These are phyloP conservation scores for Fulmarus glacialis DNA, from an alignment of 2,113 vertebrate genomes.

Conservation along the genomic window DNA sequence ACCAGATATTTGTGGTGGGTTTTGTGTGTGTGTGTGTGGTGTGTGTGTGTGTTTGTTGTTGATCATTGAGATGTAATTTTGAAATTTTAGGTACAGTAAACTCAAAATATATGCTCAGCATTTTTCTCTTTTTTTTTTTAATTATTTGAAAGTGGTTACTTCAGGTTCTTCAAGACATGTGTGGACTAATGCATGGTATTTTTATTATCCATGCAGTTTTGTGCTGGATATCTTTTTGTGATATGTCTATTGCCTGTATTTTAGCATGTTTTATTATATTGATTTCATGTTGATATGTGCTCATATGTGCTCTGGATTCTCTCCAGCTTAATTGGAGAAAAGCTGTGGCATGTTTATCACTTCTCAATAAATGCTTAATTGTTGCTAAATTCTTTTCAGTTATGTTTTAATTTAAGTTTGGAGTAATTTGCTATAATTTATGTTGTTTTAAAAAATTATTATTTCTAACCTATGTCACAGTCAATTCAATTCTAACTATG, in stretches of 20 bases:
- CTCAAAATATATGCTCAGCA: not conserved
- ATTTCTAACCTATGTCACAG: not conserved
- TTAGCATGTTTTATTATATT: not conserved
- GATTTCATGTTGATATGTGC: not conserved
- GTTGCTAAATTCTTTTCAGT: not conserved
- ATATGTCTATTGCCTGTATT: not conserved
- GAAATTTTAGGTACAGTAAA: not conserved
- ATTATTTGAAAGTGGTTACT: not conserved
- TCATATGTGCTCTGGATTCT: not conserved
- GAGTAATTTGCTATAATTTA: not conserved
- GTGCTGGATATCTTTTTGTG: not conserved
- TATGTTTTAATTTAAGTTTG: not conserved
- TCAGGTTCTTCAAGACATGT: not conserved
- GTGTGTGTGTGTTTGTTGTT: not conserved
- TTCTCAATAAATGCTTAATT: slow-evolving; percentile 45
- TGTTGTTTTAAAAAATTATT: not conserved
- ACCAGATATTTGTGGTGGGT: not conserved
- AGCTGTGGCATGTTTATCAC: slow-evolving; percentile 20
- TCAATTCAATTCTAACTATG: not conserved
- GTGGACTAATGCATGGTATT: not conserved
- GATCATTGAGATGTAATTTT: not conserved
- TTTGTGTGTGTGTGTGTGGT: too few species aligned
- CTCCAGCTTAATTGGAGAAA: not conserved
- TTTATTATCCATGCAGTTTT: not conserved
- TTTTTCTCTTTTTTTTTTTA: not conserved